Conservation (phyloP, 2,113 vertebrate genomes). For the Megaceryle torquata region DNA sequence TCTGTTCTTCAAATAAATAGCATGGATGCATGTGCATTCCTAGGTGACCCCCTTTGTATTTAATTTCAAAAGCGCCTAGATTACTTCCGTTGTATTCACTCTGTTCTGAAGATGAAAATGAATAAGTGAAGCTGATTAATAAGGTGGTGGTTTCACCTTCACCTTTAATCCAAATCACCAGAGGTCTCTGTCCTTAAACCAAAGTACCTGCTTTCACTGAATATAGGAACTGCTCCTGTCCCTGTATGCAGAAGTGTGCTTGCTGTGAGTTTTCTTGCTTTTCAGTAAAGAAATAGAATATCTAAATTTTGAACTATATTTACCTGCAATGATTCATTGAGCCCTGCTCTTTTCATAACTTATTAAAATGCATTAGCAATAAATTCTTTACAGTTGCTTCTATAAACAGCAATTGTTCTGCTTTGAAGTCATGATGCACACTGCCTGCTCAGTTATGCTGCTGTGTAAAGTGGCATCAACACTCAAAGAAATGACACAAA, state of each 20-base stretch:
- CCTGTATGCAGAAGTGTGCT: not conserved
- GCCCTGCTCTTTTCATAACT: not conserved
- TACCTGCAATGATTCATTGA: conserved; percentile 8
- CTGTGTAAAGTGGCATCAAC: not conserved
- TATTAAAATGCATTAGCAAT: conserved; percentile 7
- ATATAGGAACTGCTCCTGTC: not conserved
- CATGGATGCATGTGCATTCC: not conserved
- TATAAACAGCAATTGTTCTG: conserved; percentile 22
- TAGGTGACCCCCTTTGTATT: not conserved
- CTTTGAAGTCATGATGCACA: not conserved
- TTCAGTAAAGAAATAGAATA: not conserved
- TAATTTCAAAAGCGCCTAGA: not conserved
- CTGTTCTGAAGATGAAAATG: not conserved
- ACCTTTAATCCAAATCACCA: not conserved
- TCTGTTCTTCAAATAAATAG: not conserved
- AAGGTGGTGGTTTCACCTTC: not conserved
- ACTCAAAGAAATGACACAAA: not conserved
- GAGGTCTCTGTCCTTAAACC: not conserved
- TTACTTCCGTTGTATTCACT: not conserved
- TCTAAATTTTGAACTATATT: not conserved
- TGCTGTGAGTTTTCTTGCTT: not conserved
- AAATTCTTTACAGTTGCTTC: conserved; percentile 2
- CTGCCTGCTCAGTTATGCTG: not conserved
- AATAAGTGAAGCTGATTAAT: not conserved
- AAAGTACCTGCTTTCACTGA: not conserved